Evolutionary conservation across 1,140 invertebrate genomes (phyloP).

Genomic region (Zaprionus davidi): DNA sequence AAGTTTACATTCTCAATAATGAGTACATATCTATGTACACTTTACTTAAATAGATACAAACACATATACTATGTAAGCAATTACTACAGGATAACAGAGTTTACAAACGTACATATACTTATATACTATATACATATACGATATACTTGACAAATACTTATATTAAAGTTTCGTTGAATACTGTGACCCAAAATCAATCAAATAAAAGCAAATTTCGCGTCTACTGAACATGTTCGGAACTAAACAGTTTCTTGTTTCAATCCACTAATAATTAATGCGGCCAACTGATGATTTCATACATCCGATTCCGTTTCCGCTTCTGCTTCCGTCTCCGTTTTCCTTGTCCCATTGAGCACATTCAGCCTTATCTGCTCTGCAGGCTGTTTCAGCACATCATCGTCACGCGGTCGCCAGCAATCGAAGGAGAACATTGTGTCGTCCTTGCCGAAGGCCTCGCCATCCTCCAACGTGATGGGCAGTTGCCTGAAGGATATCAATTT

Average conservation of each 20-base stretch:
- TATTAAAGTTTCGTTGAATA: constrained; percentile 68
- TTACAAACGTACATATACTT: constrained; percentile 43
- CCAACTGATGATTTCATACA: constrained; percentile 17
- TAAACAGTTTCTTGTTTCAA: constrained; percentile 36
- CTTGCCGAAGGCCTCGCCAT: constrained; percentile 66
- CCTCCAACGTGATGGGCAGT: constrained; percentile 65
- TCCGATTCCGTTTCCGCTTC: constrained; percentile 28
- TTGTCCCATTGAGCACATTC: constrained; percentile 52
- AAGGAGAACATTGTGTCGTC: constrained; percentile 83
- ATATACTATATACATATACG: constrained; percentile 31
- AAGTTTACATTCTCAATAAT: constrained; percentile 64
- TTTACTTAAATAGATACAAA: constrained; percentile 61
- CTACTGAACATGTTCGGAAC: constrained; percentile 66
- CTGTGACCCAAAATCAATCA: constrained; percentile 77
- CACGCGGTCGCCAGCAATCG: constrained; percentile 75
- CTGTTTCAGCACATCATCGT: constrained; percentile 56
- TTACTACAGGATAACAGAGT: constrained; percentile 55
- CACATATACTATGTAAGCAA: constrained; percentile 62
- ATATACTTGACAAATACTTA: constrained; percentile 30
- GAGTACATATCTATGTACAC: constrained; percentile 61
- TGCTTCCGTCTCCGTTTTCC: constrained; percentile 19
- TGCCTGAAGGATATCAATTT: constrained; percentile 50
- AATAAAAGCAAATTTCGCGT: constrained; percentile 78
- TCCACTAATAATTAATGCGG: constrained; percentile 4
- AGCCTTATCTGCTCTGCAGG: constrained; percentile 57